A percentile compares a stretch with the other conserved stretches of the same genome.
phyloP scores from a whole-genome alignment of 2,113 vertebrate genomes.

The Arizona elegans region DNA sequence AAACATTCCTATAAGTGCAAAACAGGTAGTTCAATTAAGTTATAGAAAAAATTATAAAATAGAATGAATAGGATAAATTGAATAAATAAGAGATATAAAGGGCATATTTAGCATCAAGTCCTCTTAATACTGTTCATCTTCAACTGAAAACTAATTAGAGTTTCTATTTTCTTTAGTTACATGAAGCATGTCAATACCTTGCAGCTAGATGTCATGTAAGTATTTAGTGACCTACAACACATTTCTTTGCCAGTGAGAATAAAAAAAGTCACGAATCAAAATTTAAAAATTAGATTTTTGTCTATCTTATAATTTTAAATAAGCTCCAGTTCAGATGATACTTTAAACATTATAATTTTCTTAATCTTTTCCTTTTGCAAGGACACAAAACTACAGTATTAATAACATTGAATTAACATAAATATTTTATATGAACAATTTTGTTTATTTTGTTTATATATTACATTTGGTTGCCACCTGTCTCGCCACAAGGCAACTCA shows the following conservation, averaged over 20 bases:
- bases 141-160: not conserved
- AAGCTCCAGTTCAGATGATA: not conserved
- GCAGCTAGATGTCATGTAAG: constrained; percentile 97
- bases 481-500: not conserved
- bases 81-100: not conserved
- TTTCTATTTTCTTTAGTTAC: constrained; percentile 74
- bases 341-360: not conserved
- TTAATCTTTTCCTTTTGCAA: not conserved
- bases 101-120: not conserved
- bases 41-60: not conserved
- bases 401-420: not conserved
- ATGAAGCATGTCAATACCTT: constrained; percentile 95
- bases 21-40: not conserved
- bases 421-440: not conserved
- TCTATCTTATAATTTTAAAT: constrained; percentile 8
- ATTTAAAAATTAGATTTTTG: not conserved
- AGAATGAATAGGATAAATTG: not conserved
- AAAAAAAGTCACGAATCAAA: not conserved
- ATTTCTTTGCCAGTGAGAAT: not conserved
- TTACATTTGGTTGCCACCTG: too few species aligned
- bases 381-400: not conserved
- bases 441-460: not conserved
- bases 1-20: not conserved
- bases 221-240: constrained; percentile 44
- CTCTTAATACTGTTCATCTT: not conserved